phyloP scores from a whole-genome alignment of 2,113 vertebrate species.

The Platichthys flesus region DNA sequence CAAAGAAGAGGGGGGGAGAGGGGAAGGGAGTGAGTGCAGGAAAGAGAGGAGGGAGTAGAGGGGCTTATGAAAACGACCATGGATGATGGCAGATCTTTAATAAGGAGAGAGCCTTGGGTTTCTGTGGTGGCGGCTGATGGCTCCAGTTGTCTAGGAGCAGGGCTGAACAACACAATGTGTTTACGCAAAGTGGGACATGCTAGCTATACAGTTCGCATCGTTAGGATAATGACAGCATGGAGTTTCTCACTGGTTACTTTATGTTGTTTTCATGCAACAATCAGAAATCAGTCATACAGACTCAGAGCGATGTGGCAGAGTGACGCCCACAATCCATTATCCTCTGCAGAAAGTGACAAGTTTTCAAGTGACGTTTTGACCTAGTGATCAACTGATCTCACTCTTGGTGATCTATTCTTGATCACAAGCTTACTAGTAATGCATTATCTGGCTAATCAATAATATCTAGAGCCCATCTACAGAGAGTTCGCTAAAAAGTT shows the following conservation, averaged over 20 bases:
- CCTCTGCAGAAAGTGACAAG: too few species aligned
- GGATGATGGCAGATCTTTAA: slow-evolving; percentile 68
- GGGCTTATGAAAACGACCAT: slow-evolving; percentile 63
- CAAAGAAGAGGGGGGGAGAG: slow-evolving; percentile 62
- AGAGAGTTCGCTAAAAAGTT: too few species aligned
- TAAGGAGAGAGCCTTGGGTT: slow-evolving; percentile 69
- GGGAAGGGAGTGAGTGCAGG: slow-evolving; percentile 37
- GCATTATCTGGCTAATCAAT: too few species aligned
- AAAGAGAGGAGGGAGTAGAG: slow-evolving; percentile 46
- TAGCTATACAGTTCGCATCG: slow-evolving; percentile 24
- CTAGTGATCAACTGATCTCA: too few species aligned
- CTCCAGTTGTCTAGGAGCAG: slow-evolving; percentile 78
- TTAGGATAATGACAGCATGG: slow-evolving; percentile 34
- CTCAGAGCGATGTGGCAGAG: background rate
- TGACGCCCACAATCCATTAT: too few species aligned
- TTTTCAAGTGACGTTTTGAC: too few species aligned
- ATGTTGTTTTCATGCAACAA: background rate
- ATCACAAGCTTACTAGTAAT: background rate
- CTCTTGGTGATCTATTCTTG: background rate
- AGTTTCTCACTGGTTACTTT: background rate
- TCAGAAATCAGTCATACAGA: background rate
- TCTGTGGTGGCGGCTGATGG: slow-evolving; percentile 71
- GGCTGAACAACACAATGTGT: slow-evolving; percentile 69
- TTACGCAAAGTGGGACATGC: slow-evolving; percentile 51
- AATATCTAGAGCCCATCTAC: too few species aligned